Conservation (phyloP, 2,888 invertebrate genomes). For the Latrodectus hesperus region DNA sequence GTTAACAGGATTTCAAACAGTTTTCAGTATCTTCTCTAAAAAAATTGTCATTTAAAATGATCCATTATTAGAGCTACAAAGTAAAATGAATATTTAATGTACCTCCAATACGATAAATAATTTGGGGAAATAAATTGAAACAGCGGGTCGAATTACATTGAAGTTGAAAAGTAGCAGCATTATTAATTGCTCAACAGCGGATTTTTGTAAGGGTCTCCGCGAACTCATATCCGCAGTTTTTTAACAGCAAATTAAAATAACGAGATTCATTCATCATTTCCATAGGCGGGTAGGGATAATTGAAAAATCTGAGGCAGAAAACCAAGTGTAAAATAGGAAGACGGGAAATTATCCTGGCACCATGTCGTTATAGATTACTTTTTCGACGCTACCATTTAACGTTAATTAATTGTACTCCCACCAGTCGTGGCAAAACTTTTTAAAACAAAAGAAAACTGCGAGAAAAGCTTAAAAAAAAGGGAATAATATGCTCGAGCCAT, state of each 20-base stretch:
- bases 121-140: no score
- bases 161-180: no score
- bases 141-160: no score
- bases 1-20: no score
- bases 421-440: constrained; percentile 3
- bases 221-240: neutral
- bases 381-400: constrained; percentile 38
- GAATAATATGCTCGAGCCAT: constrained; percentile 1
- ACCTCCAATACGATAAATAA: no score
- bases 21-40: no score
- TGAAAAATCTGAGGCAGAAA: constrained; percentile 17
- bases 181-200: no score
- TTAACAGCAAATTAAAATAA: constrained; percentile 22
- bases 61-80: no score
- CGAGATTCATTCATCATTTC: constrained; percentile 28
- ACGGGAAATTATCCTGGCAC: neutral
- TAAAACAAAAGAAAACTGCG: constrained; percentile 23
- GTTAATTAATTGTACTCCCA: constrained; percentile 38
- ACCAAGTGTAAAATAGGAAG: neutral
- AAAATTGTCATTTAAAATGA: no score
- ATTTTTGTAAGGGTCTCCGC: no score
- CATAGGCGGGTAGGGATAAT: neutral
- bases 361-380: constrained; percentile 28
- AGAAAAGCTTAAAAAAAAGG: neutral
- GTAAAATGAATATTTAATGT: no score